Evolutionary conservation across 1,140 invertebrate genomes (phyloP).

Genomic region (Hyphantria cunea): DNA sequence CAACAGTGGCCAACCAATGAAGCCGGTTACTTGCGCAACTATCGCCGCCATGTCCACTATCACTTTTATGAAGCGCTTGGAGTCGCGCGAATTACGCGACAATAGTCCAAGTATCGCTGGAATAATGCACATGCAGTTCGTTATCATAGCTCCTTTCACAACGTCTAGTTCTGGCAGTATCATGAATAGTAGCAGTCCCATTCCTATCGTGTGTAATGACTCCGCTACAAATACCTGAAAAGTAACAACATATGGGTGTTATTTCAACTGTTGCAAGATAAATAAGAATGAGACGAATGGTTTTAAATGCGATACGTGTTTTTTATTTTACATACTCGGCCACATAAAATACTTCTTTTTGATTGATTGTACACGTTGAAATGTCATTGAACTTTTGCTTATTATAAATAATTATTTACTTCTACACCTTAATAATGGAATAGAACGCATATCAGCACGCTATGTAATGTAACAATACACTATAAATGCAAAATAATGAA

Average conservation of each 20-base stretch:
- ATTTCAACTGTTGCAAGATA: too few relatives aligned
- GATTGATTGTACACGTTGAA: too few relatives aligned
- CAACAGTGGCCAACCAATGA: constrained; percentile 93
- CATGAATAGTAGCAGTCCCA: constrained; percentile 92
- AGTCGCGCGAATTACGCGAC: constrained; percentile 90
- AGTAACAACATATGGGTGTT: constrained; percentile 39
- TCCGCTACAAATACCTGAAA: constrained; percentile 89
- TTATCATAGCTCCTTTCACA: constrained; percentile 95
- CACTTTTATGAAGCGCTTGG: constrained; percentile 89
- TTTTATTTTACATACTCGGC: too few relatives aligned
- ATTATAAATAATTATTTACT: too few relatives aligned
- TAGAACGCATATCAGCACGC: too few relatives aligned
- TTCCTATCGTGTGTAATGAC: constrained; percentile 92
- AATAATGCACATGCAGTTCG: constrained; percentile 95
- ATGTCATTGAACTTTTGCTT: too few relatives aligned
- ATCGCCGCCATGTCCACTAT: constrained; percentile 92
- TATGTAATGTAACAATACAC: too few relatives aligned
- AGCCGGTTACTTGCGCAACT: constrained; percentile 92
- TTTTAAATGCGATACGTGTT: too few relatives aligned
- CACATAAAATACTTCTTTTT: too few relatives aligned
- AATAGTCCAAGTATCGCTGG: constrained; percentile 88
- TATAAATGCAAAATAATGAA: too few relatives aligned
- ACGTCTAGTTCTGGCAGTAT: constrained; percentile 95
- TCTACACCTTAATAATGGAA: too few relatives aligned
- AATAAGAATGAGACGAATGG: too few relatives aligned